Percentiles rank a stretch among this genome's conserved stretches.
Evolutionary conservation across 2,113 vertebrate genomes (phyloP).

Genomic region (Rhabdornis inornatus): DNA sequence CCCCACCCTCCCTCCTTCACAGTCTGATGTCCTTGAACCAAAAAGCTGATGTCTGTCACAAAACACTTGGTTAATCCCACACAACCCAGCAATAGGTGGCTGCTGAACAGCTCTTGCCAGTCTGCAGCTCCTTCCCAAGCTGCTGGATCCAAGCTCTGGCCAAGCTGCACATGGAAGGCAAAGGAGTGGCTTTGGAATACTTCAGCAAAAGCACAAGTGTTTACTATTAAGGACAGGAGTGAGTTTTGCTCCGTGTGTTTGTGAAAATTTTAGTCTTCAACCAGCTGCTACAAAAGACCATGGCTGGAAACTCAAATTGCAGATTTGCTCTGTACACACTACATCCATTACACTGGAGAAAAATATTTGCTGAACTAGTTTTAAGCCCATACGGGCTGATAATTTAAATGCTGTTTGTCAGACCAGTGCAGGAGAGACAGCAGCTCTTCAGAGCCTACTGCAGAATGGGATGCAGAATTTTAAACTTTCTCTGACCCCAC

Average conservation of each 20-base stretch:
- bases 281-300: background rate
- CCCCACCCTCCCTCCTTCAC: background rate
- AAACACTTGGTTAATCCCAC: background rate
- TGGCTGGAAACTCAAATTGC: background rate
- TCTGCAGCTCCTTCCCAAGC: background rate
- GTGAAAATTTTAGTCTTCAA: background rate
- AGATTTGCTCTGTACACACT: background rate
- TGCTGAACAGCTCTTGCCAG: background rate
- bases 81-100: background rate
- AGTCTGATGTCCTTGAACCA: background rate
- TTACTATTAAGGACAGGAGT: background rate
- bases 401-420: background rate
- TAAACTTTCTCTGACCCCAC: background rate
- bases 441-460: background rate
- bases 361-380: conserved; percentile 21
- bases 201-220: background rate
- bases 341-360: background rate
- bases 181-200: background rate
- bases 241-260: background rate
- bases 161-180: rapidly evolving
- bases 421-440: background rate
- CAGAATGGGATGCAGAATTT: background rate
- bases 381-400: background rate
- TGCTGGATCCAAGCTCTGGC: background rate
- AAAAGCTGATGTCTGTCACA: background rate